Base-by-base conservation (phyloP, 2,113 vertebrate species). In the Tyrannus savana region DNA sequence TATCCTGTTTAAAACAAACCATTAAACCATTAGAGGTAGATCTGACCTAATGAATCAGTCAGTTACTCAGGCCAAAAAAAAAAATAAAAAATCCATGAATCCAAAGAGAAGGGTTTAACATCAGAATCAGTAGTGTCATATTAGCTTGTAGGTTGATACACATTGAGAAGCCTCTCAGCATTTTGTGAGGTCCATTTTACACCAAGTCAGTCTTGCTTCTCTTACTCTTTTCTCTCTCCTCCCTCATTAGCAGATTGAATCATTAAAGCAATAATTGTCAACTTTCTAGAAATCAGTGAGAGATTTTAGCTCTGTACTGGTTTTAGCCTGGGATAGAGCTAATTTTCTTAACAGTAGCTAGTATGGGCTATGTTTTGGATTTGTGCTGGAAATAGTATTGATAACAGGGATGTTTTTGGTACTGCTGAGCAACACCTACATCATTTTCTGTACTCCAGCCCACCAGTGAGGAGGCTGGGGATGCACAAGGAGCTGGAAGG, bases 301-400 rank as follows among this genome's bases (percentile, higher is more conserved):
- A 77, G 19, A 50, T 84, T 74, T 71, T 35, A 71, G 33, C 16
- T 84, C 49, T 63, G 31, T 33, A 25, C 18, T 49, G 42, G 31
- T 14, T 77, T 77, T 63, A 42, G 62, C 18, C 30, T 55, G 41
- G 56, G 25, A 55, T 27, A 55, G 7, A 74, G 21, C 18, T n/a
- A 23, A 76, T 55, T 84, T 55, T 69, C 21, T 62, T 63, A 35
- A 49, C 8, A 23, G 41, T 42, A 55, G 24, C 17, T 55, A 35
- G 5, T 23, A 24, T 0, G 0, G 41, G 3, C 1, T 49, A 12
- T 42, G 31, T 5, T 77, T 42, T 56, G 22, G 41, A 63, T 77
- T 90, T 77, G 47, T 35, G 7, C 55, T 84, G 35, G 49, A 63
- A 77, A 64, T 41, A 53, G 24, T 19, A 55, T 2, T 62, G 71